phyloP scores from a whole-genome alignment of 2,113 vertebrate genomes.

The Platysternon megacephalum region DNA sequence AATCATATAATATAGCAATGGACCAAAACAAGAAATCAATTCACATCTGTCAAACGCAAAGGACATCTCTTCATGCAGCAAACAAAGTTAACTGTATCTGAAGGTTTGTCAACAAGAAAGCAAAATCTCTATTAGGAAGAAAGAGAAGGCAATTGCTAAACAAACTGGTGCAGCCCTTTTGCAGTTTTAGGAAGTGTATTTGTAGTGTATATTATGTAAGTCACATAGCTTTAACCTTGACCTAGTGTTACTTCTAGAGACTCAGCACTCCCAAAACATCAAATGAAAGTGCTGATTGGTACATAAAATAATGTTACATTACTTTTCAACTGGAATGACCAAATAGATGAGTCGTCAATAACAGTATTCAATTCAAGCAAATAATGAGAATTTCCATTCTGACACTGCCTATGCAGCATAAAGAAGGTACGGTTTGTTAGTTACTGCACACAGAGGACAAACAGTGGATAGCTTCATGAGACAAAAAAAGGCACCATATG shows the following conservation, averaged over 20 bases:
- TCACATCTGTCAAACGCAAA: not conserved
- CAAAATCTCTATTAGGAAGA: not conserved
- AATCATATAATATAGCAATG: not conserved
- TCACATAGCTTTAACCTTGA: not conserved
- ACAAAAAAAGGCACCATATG: not conserved
- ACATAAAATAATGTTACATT: not conserved
- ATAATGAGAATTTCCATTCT: not conserved
- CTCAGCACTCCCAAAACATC: not conserved
- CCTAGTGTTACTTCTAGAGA: not conserved
- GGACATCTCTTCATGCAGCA: not conserved
- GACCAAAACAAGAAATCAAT: not conserved
- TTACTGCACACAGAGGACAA: not conserved
- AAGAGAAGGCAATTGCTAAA: not conserved
- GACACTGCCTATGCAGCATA: not conserved
- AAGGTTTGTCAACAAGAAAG: not conserved
- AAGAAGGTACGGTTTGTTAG: not conserved
- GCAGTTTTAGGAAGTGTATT: not conserved
- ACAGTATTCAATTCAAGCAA: not conserved
- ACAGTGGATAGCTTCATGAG: not conserved
- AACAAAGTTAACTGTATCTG: not conserved
- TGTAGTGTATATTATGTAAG: not conserved
- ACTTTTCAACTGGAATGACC: not conserved
- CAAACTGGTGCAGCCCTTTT: not conserved
- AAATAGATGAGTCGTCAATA: slow-evolving; percentile 22
- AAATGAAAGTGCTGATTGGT: not conserved